phyloP scores from a whole-genome alignment of 2,888 invertebrate species.

The Ormyrus rosae region DNA sequence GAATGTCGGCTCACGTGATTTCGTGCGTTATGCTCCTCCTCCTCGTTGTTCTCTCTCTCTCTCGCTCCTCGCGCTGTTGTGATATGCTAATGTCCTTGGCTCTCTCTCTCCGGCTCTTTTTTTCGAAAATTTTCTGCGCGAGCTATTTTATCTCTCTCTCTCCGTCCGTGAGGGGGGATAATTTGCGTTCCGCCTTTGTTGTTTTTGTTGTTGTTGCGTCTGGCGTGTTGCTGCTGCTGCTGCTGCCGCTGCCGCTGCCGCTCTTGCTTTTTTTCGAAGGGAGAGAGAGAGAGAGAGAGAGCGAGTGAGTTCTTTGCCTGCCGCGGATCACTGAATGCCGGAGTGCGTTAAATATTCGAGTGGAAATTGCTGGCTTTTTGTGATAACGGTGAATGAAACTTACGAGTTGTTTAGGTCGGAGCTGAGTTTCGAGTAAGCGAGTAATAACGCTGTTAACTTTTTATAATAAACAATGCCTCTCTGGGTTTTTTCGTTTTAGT shows the following conservation, averaged over 20 bases:
- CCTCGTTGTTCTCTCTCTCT: neutral
- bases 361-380: constrained; percentile 27
- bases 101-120: constrained; percentile 9
- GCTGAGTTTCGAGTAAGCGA: too few relatives aligned
- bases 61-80: constrained; percentile 19
- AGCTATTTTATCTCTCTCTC: constrained; percentile 23
- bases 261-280: too few relatives aligned
- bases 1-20: constrained; percentile 40
- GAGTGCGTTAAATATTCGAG: constrained; percentile 4
- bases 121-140: constrained; percentile 8
- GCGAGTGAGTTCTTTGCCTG: neutral
- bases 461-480: too few relatives aligned
- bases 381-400: constrained; percentile 1
- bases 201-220: neutral
- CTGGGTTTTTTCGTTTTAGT: too few relatives aligned
- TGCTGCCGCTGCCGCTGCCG: too few relatives aligned
- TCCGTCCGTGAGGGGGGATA: neutral
- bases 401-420: neutral
- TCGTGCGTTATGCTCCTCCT: neutral
- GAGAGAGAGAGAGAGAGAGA: too few relatives aligned
- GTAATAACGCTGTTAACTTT: too few relatives aligned
- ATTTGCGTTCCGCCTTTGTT: constrained; percentile 19
- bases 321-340: neutral
- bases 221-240: too few relatives aligned
- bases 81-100: constrained; percentile 44